Evolutionary conservation across 1,140 invertebrate genomes (phyloP).

Genomic region (Anadara kagoshimensis): DNA sequence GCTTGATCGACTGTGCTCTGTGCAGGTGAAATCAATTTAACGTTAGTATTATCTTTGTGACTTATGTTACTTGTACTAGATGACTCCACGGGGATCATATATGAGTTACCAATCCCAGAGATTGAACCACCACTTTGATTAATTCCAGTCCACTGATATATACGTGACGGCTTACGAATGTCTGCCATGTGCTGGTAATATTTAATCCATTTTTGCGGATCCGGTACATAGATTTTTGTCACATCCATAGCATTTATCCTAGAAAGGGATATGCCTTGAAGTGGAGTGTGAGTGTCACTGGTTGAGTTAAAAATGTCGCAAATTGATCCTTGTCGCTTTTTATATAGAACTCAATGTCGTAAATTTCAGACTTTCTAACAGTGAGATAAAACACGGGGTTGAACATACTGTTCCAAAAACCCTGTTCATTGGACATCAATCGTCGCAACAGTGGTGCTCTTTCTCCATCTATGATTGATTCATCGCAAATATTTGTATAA

Average conservation of each 20-base stretch:
- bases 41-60: neutral
- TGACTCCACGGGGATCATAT: neutral
- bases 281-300: slow-evolving; percentile 14
- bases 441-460: slow-evolving; percentile 4
- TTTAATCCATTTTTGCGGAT: slow-evolving; percentile 35
- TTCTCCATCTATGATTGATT: neutral
- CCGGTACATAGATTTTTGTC: slow-evolving; percentile 33
- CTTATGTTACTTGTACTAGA: neutral
- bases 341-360: slow-evolving; percentile 25
- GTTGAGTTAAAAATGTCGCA: slow-evolving; percentile 17
- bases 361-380: neutral
- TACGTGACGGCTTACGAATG: neutral
- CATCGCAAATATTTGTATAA: neutral
- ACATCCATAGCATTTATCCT: slow-evolving; percentile 13
- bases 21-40: slow-evolving; percentile 18
- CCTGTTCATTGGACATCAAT: neutral
- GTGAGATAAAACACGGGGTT: slow-evolving; percentile 15
- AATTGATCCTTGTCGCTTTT: neutral
- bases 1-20: slow-evolving; percentile 34
- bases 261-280: slow-evolving; percentile 18
- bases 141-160: neutral
- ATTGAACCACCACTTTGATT: neutral
- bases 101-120: neutral
- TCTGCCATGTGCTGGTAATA: slow-evolving; percentile 20
- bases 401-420: neutral